Evolutionary conservation across 1,140 invertebrate species (phyloP), one percentile per base, ranked within the genome.

Genomic region (Solen grandis): DNA sequence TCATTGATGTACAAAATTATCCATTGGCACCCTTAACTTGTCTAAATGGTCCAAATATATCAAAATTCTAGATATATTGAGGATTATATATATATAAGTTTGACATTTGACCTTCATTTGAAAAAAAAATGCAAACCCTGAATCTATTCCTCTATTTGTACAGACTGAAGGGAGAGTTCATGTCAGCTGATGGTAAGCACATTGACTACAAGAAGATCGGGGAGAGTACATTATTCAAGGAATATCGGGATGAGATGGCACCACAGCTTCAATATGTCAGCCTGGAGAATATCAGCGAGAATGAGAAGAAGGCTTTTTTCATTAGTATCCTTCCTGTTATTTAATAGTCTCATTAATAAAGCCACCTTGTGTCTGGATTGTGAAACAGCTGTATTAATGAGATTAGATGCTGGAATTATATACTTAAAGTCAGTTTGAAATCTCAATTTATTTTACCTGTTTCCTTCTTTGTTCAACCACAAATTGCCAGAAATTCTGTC

Each of bases 261-360:
- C 59, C 59, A 16, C 75, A 78, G 50, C 60, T 80, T 35, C 77
- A 80, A 19, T 52, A 72, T 73, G 77, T 55, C 5, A 29, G 27
- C 19, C 57, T 80, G 13, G 77, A 72, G 19, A 55, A 63, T 22
- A 72, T 72, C 41, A 50, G 52, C 27, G 77, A 73, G 36, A 36
- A 80, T 55, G 77, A 80, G 59, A 80, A 80, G 8, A 80, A 80
- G 35, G 68, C 77, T 2, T 80, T 80, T 57, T 80, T 80, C 52
- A 80, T 80, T n/a, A 80, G 68, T 80, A 80, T 80, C 77, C 69
- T 80, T 80, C n/a, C n/a, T n/a, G n/a, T n/a, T n/a, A n/a, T n/a
- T n/a, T n/a, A n/a, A n/a, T n/a, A n/a, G n/a, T n/a, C n/a, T n/a
- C n/a, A n/a, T n/a, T n/a, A n/a, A n/a, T n/a, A n/a, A n/a, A n/a